Evolutionary conservation across 2,797 vertebrate species (phyloP).

Genomic region (Hippoglossus hippoglossus): DNA sequence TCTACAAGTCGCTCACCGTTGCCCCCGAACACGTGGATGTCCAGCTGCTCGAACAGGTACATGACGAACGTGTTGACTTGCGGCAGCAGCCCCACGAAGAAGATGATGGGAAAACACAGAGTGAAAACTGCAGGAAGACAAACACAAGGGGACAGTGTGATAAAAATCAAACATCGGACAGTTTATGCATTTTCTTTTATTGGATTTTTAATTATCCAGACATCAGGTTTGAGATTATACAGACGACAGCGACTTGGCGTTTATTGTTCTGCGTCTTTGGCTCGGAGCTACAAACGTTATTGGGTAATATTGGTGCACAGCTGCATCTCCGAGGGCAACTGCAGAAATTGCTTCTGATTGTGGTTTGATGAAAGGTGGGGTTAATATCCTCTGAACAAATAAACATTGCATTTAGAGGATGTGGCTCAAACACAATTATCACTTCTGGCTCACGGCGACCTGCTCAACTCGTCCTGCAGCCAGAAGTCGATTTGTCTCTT

Average conservation of each 20-base stretch:
- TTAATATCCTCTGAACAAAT: constrained; percentile 33
- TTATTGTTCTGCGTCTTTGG: constrained; percentile 1
- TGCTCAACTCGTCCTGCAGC: no score
- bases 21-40: constrained; percentile 98
- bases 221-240: neutral
- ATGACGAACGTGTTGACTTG: constrained; percentile 99
- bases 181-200: neutral
- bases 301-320: constrained; percentile 4
- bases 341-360: constrained; percentile 20
- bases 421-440: neutral
- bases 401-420: neutral
- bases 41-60: constrained; percentile 98
- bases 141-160: constrained; percentile 13
- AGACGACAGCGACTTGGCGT: neutral
- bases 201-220: neutral
- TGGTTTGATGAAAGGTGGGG: constrained; percentile 21
- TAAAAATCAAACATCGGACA: neutral
- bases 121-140: constrained; percentile 89
- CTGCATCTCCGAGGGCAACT: constrained; percentile 13
- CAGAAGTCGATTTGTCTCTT: no score
- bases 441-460: no score
- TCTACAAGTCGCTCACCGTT: constrained; percentile 88
- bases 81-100: constrained; percentile 97
- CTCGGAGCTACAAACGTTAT: constrained; percentile 5
- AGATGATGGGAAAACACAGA: constrained; percentile 97